phyloP scores from a whole-genome alignment of 92 coral and sea anemone genomes.

The Meandrina meandrites region DNA sequence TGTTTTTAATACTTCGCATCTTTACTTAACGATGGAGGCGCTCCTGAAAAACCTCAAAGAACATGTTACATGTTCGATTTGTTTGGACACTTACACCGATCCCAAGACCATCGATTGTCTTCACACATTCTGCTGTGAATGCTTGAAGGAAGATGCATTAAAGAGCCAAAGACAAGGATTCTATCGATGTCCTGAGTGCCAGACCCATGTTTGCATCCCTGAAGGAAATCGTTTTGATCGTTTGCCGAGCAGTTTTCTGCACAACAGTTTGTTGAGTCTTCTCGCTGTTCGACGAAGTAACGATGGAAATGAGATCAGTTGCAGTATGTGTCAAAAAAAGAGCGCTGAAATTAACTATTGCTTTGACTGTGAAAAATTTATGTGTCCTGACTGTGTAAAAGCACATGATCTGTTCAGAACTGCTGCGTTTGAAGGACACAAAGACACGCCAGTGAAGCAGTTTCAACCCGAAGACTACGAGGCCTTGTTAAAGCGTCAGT shows the following conservation, averaged over 20 bases:
- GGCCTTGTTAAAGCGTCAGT: constrained; percentile 18
- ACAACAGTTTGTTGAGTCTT: constrained; percentile 8
- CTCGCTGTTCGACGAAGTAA: constrained; percentile 9
- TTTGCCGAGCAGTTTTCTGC: constrained; percentile 15
- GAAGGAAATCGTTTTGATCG: constrained; percentile 1
- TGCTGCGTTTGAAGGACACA: constrained; percentile 18
- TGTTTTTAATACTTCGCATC: not conserved
- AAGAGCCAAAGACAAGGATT: not conserved
- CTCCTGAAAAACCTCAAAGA: constrained; percentile 18
- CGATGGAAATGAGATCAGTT: not conserved
- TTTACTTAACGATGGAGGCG: not conserved
- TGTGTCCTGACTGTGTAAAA: constrained; percentile 22
- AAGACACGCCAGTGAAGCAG: not conserved
- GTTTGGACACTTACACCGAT: constrained; percentile 30
- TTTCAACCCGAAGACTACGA: constrained; percentile 19
- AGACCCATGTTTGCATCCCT: not conserved
- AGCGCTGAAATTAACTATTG: constrained; percentile 27
- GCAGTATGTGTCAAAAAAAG: constrained; percentile 4
- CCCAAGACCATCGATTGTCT: constrained; percentile 40
- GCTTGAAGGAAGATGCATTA: constrained; percentile 18
- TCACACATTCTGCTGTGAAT: constrained; percentile 43
- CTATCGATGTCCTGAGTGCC: constrained; percentile 16
- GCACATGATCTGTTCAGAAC: constrained; percentile 29
- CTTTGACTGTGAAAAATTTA: constrained; percentile 29
- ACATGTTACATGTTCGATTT: constrained; percentile 36